Conservation (phyloP, 2,888 invertebrate genomes). For the Tenthredo mesomela region DNA sequence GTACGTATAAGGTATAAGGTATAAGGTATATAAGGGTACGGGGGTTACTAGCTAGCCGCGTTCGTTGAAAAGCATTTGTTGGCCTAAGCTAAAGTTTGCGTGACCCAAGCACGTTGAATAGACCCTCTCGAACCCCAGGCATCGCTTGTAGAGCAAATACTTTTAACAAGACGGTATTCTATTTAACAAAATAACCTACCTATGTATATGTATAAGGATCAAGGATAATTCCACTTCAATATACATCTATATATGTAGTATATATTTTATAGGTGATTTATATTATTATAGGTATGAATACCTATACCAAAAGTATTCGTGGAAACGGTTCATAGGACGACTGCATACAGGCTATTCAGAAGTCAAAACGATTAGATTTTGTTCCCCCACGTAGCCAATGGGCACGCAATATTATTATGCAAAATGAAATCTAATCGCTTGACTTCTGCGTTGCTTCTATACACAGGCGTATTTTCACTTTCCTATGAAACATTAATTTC, state of each 20-base stretch:
- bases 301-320: too few species aligned
- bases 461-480: too few species aligned
- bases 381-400: too few species aligned
- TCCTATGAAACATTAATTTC: too few species aligned
- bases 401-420: too few species aligned
- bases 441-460: too few species aligned
- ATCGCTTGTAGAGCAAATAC: slow-evolving; percentile 40
- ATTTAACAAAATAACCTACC: neutral
- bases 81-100: slow-evolving; percentile 50
- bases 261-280: neutral
- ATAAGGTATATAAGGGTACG: neutral
- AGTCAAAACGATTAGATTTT: too few species aligned
- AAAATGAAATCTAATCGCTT: too few species aligned
- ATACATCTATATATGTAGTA: neutral
- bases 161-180: slow-evolving; percentile 41
- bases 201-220: neutral
- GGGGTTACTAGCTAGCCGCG: neutral
- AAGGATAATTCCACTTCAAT: neutral
- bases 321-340: too few species aligned
- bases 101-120: slow-evolving; percentile 50
- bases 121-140: slow-evolving; percentile 40
- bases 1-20: neutral
- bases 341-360: too few species aligned
- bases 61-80: slow-evolving; percentile 48
- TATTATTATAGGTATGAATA: too few species aligned